Base-by-base conservation (phyloP, 1,140 invertebrate species). In the Drosophila sechellia region DNA sequence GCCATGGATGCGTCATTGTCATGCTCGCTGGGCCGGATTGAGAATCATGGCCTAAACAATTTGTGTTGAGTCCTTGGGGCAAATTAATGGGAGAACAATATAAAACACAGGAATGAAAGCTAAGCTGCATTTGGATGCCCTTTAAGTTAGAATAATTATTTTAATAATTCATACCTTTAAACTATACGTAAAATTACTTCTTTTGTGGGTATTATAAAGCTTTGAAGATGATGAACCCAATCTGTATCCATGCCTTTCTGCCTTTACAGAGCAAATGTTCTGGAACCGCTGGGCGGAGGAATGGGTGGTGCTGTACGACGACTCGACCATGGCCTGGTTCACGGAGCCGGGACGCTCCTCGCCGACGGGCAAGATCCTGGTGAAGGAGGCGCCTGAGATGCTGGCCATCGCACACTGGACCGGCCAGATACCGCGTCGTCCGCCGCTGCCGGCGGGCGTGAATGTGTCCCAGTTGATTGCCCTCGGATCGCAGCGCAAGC, bases 221-320 rank as follows among this genome's bases (percentile, higher is more conserved):
- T 3, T 22, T 22, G 20, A 22, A 22, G 20, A 22, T 22, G 20
- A 22, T 22, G 20, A 22, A 22, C 3, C 20, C 25, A 27, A 27
- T 5, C 5, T 27, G 25, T 6, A 27, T 6, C 6, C 27, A 6
- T 27, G 27, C 0, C 27, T 5, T 27, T 31, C 2, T 66, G 17
- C n/a, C 5, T 17, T 66, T 58, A 15, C 50, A 96, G 96, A 95
- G 58, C 95, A 96, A 91, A 94, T 96, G 65, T 93, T 96, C 56
- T 96, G 95, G 92, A 95, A 94, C 87, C 94, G 95, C n/a, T 96
- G 96, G 96, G 93, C 95, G 6, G 95, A 96, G 90, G 95, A 96
- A 91, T 96, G 95, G 95, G 95, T 96, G 43, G 95, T 96, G 31
- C 92, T 96, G 6, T 96, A 96, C 91, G 96, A 96, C 73, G 96